Base-by-base conservation (phyloP, 2,113 vertebrate genomes). In the Colinus virginianus region DNA sequence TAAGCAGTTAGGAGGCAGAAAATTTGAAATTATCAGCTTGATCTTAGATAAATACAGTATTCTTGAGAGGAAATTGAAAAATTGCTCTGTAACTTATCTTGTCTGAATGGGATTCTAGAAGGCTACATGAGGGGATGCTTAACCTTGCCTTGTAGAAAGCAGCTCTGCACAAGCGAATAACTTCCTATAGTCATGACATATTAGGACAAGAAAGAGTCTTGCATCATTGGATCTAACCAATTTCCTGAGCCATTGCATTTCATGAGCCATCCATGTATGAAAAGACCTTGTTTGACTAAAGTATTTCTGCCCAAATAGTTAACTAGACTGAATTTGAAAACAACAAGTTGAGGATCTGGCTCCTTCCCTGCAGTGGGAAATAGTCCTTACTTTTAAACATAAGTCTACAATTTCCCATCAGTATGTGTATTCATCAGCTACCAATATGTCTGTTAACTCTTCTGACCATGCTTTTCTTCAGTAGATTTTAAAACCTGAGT, bases 171-270 rank as follows among this genome's bases (percentile, higher is more conserved):
- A 68, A 28, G 53, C 42, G 2, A 85, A 14, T 53, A 81, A 25
- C 22, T 93, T 78, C 45, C 43, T 56, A 32, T 6, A 19, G 34
- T 59, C 22, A 11, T 49, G 68, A 23, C 38, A 7, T 30, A 43
- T 21, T 34, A 63, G 45, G 46, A 38, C 16, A 75, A 67, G 34
- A 79, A 53, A 34, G 51, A 46, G 13, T 59, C 90, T 86, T 74
- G 62, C 28, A 46, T 68, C 56, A 38, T 34, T 38, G n/a, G 3
- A 20, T 88, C 66, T 38, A 3, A 67, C 19, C 42, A 84, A 45
- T 93, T 88, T 84, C 84, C 92, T 61, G 78, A 55, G 46, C 42
- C 45, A 64, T n/a, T 86, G 66, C 19, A 68, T 78, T 92, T 90
- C 56, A 55, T 42, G 34, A 84, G n/a, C 69, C 38, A 78, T 16